These are phyloP conservation scores for Hydrotaea cyrtoneurina DNA, from an alignment of 2,888 invertebrate genomes.

Conservation along the genomic window DNA sequence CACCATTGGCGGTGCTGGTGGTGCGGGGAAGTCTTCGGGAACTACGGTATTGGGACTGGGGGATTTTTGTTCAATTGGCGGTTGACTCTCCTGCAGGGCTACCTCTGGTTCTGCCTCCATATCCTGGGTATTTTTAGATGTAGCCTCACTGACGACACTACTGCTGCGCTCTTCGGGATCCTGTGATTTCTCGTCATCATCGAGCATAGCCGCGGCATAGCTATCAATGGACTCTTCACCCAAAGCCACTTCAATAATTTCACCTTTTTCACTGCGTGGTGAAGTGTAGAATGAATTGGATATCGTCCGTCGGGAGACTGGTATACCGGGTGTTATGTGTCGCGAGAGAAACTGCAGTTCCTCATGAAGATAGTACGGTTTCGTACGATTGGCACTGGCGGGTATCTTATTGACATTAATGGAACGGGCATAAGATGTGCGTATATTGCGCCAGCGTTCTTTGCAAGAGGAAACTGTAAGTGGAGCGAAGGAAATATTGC, in stretches of 20 bases:
- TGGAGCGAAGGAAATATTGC: not conserved
- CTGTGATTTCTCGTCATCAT: slow-evolving; percentile 62
- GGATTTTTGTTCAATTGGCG: not conserved
- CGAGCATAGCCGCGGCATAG: slow-evolving; percentile 66
- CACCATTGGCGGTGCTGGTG: slow-evolving; percentile 53
- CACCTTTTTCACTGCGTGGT: slow-evolving; percentile 68
- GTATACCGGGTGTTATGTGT: slow-evolving; percentile 73
- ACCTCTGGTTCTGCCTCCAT: slow-evolving; percentile 47
- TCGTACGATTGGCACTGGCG: slow-evolving; percentile 73
- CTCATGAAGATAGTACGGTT: slow-evolving; percentile 73
- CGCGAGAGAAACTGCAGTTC: slow-evolving; percentile 72
- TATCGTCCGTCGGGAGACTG: slow-evolving; percentile 68
- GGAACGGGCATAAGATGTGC: slow-evolving; percentile 77
- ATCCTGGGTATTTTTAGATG: slow-evolving; percentile 60
- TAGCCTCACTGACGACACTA: slow-evolving; percentile 54
- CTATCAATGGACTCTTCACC: slow-evolving; percentile 71
- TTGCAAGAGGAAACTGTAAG: slow-evolving; percentile 75
- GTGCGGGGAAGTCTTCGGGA: slow-evolving; percentile 31
- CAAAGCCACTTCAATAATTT: slow-evolving; percentile 67
- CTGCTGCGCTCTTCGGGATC: slow-evolving; percentile 61
- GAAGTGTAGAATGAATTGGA: slow-evolving; percentile 59
- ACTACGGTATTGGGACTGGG: not conserved
- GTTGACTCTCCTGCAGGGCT: not conserved
- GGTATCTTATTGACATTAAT: slow-evolving; percentile 75
- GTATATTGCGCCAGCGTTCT: slow-evolving; percentile 79